Base-by-base conservation (phyloP, 2,888 invertebrate species). In the Papilio demoleus region DNA sequence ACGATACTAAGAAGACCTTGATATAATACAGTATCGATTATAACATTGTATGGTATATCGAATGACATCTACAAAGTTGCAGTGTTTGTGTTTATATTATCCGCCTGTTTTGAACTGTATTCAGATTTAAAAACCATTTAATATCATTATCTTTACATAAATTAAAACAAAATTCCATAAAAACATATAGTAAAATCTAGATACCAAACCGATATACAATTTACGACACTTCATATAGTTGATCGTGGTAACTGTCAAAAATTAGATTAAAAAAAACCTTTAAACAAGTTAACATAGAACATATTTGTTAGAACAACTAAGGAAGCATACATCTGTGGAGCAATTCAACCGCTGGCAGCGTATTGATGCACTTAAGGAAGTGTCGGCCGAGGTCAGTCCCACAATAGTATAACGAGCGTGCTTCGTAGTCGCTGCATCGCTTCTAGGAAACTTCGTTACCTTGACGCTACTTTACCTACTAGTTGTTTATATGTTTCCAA, bases 371-470 rank as follows among this genome's bases (percentile, higher is more conserved):
- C 31, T 53, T 40, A 22, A 42, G 62, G 67, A 67, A 67, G 42
- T 42, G 42, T 31, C 14, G n/a, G 40, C 31, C 62, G 53, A 67
- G 62, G 67, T 62, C 62, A 40, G 42, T 19, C 62, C 62, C 42
- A 62, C 61, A 67, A 67, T 66, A 66, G 45, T 31, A 22, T 53
- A 62, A 56, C 56, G 65, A 62, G 61, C 67, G 27, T 40, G 31
- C 50, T 47, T 38, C 60, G 8, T n/a, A 14, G 38, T 22, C 27
- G 56, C 40, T 67, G 53, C 62, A 67, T 56, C 56, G 45, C 42
- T 42, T 67, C 67, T 62, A 67, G 67, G 62, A 67, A 62, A 53
- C 42, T 62, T 56, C 14, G 67, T 67, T 61, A 42, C 67, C 67
- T 62, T 67, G 62, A 67, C 24, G 22, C 5, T 24, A 62, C 56